phyloP scores from a whole-genome alignment of 1,140 invertebrate genomes.

The Harpegnathos saltator region DNA sequence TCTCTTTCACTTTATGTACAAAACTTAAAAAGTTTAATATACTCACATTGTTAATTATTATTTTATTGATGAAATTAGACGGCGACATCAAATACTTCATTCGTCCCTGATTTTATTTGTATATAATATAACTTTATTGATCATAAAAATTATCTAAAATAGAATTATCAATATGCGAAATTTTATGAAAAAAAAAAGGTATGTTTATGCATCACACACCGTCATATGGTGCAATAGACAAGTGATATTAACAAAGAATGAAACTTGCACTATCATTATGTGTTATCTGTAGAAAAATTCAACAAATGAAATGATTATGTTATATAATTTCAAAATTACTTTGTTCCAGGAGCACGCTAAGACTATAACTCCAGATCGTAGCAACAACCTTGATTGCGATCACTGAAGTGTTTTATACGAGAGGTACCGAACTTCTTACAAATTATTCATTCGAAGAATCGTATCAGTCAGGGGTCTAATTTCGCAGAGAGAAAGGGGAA shows the following conservation, averaged over 20 bases:
- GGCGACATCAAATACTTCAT: not conserved
- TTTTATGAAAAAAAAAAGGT: not conserved
- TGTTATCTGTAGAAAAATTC: constrained; percentile 9
- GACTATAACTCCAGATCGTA: constrained; percentile 79
- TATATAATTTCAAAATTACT: constrained; percentile 36
- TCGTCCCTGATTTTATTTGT: constrained; percentile 62
- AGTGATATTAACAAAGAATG: not conserved
- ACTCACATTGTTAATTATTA: not conserved
- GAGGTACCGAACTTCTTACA: constrained; percentile 73
- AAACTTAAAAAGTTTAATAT: constrained; percentile 8
- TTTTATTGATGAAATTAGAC: constrained; percentile 27
- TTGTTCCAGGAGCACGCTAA: constrained; percentile 84
- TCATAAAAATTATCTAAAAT: not conserved
- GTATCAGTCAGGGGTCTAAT: constrained; percentile 78
- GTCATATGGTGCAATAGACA: not conserved
- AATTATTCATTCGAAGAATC: constrained; percentile 77
- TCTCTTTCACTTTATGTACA: not conserved
- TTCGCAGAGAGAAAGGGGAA: constrained; percentile 51
- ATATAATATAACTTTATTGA: not conserved
- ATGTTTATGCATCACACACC: not conserved
- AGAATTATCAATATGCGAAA: not conserved
- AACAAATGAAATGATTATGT: constrained; percentile 3
- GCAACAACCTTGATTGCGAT: constrained; percentile 80
- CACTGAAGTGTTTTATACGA: constrained; percentile 76
- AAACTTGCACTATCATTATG: not conserved